Conservation (phyloP, 2,888 invertebrate genomes). For the Meganola albula region DNA sequence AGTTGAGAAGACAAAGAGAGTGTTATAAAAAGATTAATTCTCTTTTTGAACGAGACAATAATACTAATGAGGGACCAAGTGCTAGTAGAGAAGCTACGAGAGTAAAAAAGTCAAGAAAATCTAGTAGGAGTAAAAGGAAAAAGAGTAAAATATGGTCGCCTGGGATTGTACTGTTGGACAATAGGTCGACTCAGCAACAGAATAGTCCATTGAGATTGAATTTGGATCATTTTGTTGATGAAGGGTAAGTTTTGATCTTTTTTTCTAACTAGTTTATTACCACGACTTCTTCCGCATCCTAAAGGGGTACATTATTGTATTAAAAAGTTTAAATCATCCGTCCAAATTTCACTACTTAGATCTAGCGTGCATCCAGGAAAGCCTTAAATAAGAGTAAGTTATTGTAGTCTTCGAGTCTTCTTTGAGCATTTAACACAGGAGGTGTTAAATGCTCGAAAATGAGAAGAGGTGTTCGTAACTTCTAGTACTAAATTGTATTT, state of each 20-base stretch:
- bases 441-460: no score
- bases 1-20: conserved; percentile 50
- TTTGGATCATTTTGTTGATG: conserved; percentile 70
- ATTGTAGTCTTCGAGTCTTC: no score
- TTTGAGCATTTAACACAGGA: no score
- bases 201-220: conserved; percentile 56
- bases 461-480: no score
- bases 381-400: no score
- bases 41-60: conserved; percentile 37
- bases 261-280: no score
- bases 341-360: no score
- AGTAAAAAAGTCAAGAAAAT: conserved; percentile 46
- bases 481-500: no score
- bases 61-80: conserved; percentile 30
- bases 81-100: conserved; percentile 45
- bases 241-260: conserved; percentile 56
- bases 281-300: no score
- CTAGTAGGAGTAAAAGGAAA: conserved; percentile 52
- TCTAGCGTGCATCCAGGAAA: no score
- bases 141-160: conserved; percentile 65
- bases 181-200: conserved; percentile 46
- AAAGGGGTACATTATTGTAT: no score
- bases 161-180: conserved; percentile 61
- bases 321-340: no score
- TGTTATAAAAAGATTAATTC: conserved; percentile 40